A percentile compares a stretch with the other conserved stretches of the same genome.
Evolutionary conservation across 2,888 invertebrate genomes (phyloP).

Genomic region (Xestia c-nigrum): DNA sequence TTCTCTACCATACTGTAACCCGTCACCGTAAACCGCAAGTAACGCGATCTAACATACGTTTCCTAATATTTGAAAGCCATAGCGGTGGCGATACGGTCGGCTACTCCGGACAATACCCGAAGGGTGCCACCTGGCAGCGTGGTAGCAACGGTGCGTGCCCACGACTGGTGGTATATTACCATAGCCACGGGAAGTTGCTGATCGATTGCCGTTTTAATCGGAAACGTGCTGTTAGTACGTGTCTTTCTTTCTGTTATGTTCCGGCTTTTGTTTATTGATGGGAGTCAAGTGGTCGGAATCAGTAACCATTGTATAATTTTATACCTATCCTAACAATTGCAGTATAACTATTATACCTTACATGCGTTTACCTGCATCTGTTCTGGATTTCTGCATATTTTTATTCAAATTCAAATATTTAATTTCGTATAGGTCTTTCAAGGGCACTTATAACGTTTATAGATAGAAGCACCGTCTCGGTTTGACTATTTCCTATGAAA

Average conservation of each 20-base stretch:
- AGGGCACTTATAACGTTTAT: neutral
- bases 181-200: slow-evolving; percentile 62
- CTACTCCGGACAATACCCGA: slow-evolving; percentile 72
- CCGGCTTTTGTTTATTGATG: slow-evolving; percentile 15
- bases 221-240: slow-evolving; percentile 45
- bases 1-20: slow-evolving; percentile 11
- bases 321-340: neutral
- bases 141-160: slow-evolving; percentile 73
- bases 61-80: slow-evolving; percentile 80
- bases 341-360: too few relatives aligned
- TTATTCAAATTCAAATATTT: neutral
- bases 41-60: slow-evolving; percentile 63
- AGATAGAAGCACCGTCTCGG: neutral
- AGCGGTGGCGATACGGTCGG: slow-evolving; percentile 78
- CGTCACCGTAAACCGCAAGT: slow-evolving; percentile 49
- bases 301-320: neutral
- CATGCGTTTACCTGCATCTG: neutral
- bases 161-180: slow-evolving; percentile 69
- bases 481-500: neutral
- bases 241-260: slow-evolving; percentile 35
- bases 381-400: neutral
- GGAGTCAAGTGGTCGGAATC: neutral
- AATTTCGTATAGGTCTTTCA: neutral
- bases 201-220: slow-evolving; percentile 66
- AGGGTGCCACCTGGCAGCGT: slow-evolving; percentile 74